These are phyloP conservation scores for human DNA, from an alignment of 2,113 vertebrate genomes.

Conservation along the genomic window GRCh38 chr7:19723001-19723500, in stretches of 20 bases:
- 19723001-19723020: slow-evolving; percentile 54
- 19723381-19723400: background rate
- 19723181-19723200: background rate
- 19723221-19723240: background rate
- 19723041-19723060: background rate
- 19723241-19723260: background rate
- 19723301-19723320: background rate
- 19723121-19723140: background rate
- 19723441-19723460: background rate
- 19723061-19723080: background rate
- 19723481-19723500: background rate
- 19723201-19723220: background rate
- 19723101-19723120: background rate
- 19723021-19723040: background rate
- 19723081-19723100: background rate
- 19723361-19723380: background rate
- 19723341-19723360: background rate
- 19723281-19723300: background rate
- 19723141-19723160: background rate
- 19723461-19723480: background rate
- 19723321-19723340: background rate
- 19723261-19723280: background rate
- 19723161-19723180: background rate
- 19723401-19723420: background rate
- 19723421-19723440: background rate